A percentile compares a stretch with the other conserved stretches of the same genome.
Conservation (phyloP, 30 jellyfish, hydroid and myxozoan genomes). For the Aurelia sp. region DNA sequence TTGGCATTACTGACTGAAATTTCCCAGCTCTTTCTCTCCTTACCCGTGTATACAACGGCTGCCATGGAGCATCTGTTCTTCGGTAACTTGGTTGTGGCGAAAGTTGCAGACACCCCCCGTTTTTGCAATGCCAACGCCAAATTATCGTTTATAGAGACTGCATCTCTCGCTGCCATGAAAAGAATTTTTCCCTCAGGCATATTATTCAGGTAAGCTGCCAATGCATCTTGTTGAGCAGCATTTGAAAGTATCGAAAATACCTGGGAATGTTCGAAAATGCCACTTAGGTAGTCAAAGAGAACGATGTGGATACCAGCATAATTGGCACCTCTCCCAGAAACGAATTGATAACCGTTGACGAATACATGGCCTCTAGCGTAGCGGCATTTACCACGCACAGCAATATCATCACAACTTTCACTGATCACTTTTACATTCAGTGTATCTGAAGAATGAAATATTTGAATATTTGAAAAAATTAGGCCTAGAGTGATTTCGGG, state of each 20-base stretch:
- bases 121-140: slow-evolving; percentile 26
- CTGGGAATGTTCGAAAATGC: slow-evolving; percentile 1
- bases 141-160: neutral
- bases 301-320: slow-evolving; percentile 4
- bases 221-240: neutral
- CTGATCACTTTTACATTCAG: neutral
- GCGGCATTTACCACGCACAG: neutral
- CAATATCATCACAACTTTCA: slow-evolving; percentile 16
- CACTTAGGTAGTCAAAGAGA: slow-evolving; percentile 26
- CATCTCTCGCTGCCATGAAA: slow-evolving; percentile 28
- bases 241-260: neutral
- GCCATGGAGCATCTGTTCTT: slow-evolving; percentile 20
- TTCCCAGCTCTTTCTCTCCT: slow-evolving; percentile 26
- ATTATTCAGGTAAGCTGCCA: slow-evolving; percentile 7
- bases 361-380: neutral
- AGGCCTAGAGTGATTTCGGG: too few species aligned
- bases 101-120: slow-evolving; percentile 44
- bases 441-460: neutral
- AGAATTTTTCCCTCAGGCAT: slow-evolving; percentile 18
- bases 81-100: slow-evolving; percentile 14
- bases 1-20: neutral
- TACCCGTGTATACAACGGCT: slow-evolving; percentile 1
- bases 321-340: neutral
- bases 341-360: slow-evolving; percentile 27
- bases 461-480: too few species aligned